Percentiles rank a stretch among this genome's conserved stretches.
Conservation (phyloP, 2,797 vertebrate genomes). For the Chelidonichthys spinosus region DNA sequence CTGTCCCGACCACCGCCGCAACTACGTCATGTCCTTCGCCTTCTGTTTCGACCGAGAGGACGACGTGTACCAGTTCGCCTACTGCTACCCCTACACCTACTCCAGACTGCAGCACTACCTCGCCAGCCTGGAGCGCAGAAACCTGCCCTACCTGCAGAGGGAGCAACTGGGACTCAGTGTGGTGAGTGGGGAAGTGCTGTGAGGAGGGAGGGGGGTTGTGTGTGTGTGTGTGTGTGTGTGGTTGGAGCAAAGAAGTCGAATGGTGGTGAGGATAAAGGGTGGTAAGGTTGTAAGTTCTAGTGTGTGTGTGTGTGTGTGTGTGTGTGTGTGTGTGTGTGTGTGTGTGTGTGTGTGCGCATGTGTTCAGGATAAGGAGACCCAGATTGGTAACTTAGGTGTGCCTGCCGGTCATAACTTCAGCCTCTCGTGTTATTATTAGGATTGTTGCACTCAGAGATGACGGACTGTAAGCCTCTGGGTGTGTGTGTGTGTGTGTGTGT, state of each 20-base stretch:
- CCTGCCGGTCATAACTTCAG: conserved; percentile 72
- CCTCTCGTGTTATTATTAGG: conserved; percentile 76
- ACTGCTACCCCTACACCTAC: conserved; percentile 98
- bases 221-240: not conserved
- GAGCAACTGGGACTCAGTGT: conserved; percentile 94
- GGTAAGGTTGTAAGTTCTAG: conserved; percentile 22
- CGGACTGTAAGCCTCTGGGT: conserved; percentile 62
- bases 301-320: conserved; percentile 1
- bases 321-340: conserved; percentile 17
- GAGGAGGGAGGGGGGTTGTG: not conserved
- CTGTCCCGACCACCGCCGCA: conserved; percentile 95
- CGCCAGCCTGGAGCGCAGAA: conserved; percentile 90
- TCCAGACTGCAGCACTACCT: conserved; percentile 97
- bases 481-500: conserved; percentile 31
- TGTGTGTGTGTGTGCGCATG: conserved; percentile 18
- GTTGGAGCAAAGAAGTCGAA: conserved; percentile 28
- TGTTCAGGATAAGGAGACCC: conserved; percentile 50
- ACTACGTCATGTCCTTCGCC: conserved; percentile 99
- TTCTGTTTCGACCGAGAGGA: conserved; percentile 98
- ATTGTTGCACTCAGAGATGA: conserved; percentile 72
- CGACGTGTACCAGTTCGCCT: conserved; percentile 95
- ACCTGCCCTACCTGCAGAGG: conserved; percentile 92
- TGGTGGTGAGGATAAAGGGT: conserved; percentile 33
- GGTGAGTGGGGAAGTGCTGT: conserved; percentile 83
- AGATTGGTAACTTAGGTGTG: conserved; percentile 67